Percentiles rank a stretch among this genome's conserved stretches.
Conservation (phyloP, 2,113 vertebrate genomes). For the Numenius arquata region DNA sequence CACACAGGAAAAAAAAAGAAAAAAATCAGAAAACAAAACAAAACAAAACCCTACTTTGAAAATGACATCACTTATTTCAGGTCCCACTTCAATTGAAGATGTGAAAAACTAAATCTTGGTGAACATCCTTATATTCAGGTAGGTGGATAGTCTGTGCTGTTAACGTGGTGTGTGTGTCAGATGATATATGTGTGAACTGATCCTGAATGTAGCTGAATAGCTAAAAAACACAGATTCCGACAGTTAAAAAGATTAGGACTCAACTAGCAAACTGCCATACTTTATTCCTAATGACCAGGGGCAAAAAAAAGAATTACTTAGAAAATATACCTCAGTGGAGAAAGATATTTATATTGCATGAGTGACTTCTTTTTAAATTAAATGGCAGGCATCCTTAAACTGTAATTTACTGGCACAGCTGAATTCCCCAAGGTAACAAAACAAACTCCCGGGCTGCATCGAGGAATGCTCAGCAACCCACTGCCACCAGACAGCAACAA, state of each 20-base stretch:
- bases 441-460: not conserved
- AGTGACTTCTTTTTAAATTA: slow-evolving; percentile 19
- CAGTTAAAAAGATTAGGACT: not conserved
- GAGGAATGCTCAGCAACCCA: not conserved
- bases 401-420: not conserved
- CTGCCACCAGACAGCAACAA: not conserved
- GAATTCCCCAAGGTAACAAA: slow-evolving; percentile 18
- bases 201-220: not conserved
- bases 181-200: not conserved
- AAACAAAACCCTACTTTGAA: not conserved
- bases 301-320: not conserved
- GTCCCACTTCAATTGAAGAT: not conserved
- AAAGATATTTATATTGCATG: slow-evolving; percentile 12
- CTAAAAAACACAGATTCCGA: not conserved
- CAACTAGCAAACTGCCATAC: not conserved
- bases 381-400: not conserved
- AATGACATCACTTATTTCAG: not conserved
- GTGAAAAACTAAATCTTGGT: not conserved
- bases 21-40: slow-evolving; percentile 8
- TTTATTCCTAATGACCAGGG: not conserved
- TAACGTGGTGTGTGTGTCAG: not conserved
- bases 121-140: not conserved
- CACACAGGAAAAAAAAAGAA: not conserved
- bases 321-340: not conserved
- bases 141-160: not conserved